These are phyloP conservation scores for Sparus aurata DNA, from an alignment of 2,797 vertebrate species.

Conservation along the genomic window DNA sequence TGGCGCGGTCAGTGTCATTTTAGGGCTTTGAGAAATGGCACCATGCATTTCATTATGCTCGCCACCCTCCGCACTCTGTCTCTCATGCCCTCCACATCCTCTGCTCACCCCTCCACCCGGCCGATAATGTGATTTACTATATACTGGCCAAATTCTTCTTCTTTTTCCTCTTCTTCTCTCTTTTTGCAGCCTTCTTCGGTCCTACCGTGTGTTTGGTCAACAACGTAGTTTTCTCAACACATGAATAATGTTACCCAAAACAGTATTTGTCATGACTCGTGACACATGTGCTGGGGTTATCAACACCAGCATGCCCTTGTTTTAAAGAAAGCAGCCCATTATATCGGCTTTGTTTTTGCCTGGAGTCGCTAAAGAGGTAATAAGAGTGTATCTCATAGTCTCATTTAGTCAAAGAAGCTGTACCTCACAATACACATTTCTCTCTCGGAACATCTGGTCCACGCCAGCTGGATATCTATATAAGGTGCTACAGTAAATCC, in stretches of 20 bases:
- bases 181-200: slow-evolving; percentile 43
- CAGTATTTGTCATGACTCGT: slow-evolving; percentile 28
- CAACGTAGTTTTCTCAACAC: slow-evolving; percentile 2
- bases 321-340: slow-evolving; percentile 17
- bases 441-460: neutral
- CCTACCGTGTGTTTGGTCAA: slow-evolving; percentile 25
- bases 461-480: neutral
- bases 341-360: slow-evolving; percentile 28
- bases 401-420: neutral
- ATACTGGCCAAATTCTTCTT: slow-evolving; percentile 35
- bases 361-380: slow-evolving; percentile 14
- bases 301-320: slow-evolving; percentile 20
- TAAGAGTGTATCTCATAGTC: neutral
- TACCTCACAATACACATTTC: neutral
- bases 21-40: slow-evolving; percentile 38
- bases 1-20: slow-evolving; percentile 51
- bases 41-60: slow-evolving; percentile 55
- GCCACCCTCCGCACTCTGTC: slow-evolving; percentile 15
- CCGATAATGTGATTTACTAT: slow-evolving; percentile 61
- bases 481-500: neutral
- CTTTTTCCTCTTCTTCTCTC: slow-evolving; percentile 14
- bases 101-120: slow-evolving; percentile 20
- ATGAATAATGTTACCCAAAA: slow-evolving; percentile 6
- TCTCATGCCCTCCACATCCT: slow-evolving; percentile 22
- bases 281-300: slow-evolving; percentile 13